Percentiles rank a stretch among this genome's conserved stretches.
These are phyloP conservation scores for Myripristis jacobus DNA, from an alignment of 2,797 vertebrate genomes.

Conservation along the genomic window DNA sequence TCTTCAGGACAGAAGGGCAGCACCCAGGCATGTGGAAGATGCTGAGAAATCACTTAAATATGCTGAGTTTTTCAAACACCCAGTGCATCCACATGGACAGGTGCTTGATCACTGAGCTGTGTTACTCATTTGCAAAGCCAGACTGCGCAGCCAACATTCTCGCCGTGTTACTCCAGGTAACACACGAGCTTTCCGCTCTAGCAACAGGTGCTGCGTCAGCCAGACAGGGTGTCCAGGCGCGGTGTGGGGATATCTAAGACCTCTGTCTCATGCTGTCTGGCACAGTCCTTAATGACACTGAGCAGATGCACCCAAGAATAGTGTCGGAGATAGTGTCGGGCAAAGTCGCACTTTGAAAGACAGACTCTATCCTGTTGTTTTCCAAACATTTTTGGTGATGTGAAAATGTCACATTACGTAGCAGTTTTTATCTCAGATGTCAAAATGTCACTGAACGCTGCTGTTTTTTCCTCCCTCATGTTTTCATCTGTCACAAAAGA, in stretches of 20 bases:
- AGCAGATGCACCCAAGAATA: conserved; percentile 48
- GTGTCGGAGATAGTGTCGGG: neutral
- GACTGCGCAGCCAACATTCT: conserved; percentile 1
- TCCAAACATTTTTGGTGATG: neutral
- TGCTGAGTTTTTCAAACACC: neutral
- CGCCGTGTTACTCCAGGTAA: conserved; percentile 33
- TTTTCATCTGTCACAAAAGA: too few species aligned
- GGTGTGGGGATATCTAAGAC: conserved; percentile 18
- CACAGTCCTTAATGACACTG: conserved; percentile 29
- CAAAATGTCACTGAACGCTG: too few species aligned
- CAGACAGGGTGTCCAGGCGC: neutral
- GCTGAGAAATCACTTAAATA: conserved; percentile 10
- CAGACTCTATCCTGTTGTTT: conserved; percentile 2
- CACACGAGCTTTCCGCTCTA: neutral
- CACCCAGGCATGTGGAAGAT: conserved; percentile 2
- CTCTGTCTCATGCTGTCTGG: conserved; percentile 24
- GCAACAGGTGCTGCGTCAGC: conserved; percentile 7
- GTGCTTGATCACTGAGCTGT: neutral
- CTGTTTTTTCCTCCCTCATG: too few species aligned
- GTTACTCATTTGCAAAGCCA: too few species aligned
- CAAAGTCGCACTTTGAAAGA: conserved; percentile 14
- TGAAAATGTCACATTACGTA: too few species aligned
- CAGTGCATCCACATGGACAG: neutral
- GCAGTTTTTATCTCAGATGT: too few species aligned
- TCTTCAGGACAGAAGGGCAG: neutral